These are phyloP conservation scores for Andrena flavipes DNA, from an alignment of 2,888 invertebrate genomes.

Conservation along the genomic window DNA sequence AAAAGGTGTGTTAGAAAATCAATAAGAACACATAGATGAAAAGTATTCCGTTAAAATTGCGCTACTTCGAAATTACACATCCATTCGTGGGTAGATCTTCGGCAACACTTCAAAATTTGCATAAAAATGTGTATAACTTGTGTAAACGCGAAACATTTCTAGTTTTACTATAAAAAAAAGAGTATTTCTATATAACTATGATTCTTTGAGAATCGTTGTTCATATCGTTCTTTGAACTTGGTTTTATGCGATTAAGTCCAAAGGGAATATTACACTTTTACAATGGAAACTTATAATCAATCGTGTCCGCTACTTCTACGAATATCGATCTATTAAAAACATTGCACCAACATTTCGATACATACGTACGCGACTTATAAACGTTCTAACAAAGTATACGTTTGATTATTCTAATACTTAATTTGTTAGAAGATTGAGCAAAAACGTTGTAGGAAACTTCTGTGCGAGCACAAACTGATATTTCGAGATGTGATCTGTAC, in stretches of 20 bases:
- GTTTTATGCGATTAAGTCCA: neutral
- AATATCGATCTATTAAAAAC: conserved; percentile 60
- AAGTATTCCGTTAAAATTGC: conserved; percentile 16
- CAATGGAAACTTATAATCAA: neutral
- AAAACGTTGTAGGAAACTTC: conserved; percentile 70
- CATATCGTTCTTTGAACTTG: neutral
- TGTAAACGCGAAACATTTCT: conserved; percentile 31
- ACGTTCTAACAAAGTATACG: conserved; percentile 54
- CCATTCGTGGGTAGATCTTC: conserved; percentile 15
- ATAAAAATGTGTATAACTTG: conserved; percentile 38
- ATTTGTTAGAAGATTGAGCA: conserved; percentile 77
- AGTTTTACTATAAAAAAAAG: conserved; percentile 24
- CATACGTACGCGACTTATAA: conserved; percentile 33
- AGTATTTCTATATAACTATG: conserved; percentile 5
- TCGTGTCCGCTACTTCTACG: conserved; percentile 26
- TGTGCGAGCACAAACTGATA: conserved; percentile 33
- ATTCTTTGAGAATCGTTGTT: conserved; percentile 27
- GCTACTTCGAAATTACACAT: conserved; percentile 22
- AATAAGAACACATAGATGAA: conserved; percentile 5
- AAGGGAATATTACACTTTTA: conserved; percentile 10
- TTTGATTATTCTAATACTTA: conserved; percentile 56
- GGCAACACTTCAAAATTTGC: conserved; percentile 27
- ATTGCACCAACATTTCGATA: conserved; percentile 52
- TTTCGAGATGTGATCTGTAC: conserved; percentile 14
- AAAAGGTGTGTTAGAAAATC: conserved; percentile 21